A percentile compares a stretch with the other conserved stretches of the same genome.
Evolutionary conservation across 1,140 invertebrate genomes (phyloP).

Genomic region (Chymomyza costata): DNA sequence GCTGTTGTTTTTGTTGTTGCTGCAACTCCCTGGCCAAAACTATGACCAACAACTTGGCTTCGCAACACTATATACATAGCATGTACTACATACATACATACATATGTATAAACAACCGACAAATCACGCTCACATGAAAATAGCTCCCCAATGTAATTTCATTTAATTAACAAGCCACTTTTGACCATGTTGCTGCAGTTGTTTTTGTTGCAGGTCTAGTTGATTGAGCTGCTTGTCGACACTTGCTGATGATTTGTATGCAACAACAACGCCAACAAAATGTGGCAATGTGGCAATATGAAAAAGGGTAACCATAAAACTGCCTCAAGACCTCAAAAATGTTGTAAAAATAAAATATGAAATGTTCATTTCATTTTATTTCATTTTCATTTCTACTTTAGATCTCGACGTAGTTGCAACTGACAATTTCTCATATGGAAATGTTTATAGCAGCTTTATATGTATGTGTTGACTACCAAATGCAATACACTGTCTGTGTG

Average conservation of each 20-base stretch:
- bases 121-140: too few relatives aligned
- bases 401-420: neutral
- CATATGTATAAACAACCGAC: too few relatives aligned
- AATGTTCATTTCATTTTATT: slow-evolving; percentile 19
- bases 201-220: slow-evolving; percentile 10
- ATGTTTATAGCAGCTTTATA: neutral
- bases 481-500: slow-evolving; percentile 15
- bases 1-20: neutral
- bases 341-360: slow-evolving; percentile 18
- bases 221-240: slow-evolving; percentile 12
- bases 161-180: slow-evolving; percentile 42
- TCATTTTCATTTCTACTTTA: slow-evolving; percentile 11
- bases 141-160: slow-evolving; percentile 32
- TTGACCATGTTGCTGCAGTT: neutral
- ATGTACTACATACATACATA: too few relatives aligned
- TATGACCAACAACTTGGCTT: neutral
- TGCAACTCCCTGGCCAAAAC: neutral
- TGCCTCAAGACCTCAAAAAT: slow-evolving; percentile 6
- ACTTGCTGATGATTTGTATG: slow-evolving; percentile 16
- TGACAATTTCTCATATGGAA: neutral
- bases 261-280: too few relatives aligned
- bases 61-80: too few relatives aligned
- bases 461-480: too few relatives aligned
- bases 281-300: too few relatives aligned
- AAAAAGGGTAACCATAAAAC: slow-evolving; percentile 16